Base-by-base conservation (phyloP, 2,797 vertebrate genomes). In the Dryobates pubescens region DNA sequence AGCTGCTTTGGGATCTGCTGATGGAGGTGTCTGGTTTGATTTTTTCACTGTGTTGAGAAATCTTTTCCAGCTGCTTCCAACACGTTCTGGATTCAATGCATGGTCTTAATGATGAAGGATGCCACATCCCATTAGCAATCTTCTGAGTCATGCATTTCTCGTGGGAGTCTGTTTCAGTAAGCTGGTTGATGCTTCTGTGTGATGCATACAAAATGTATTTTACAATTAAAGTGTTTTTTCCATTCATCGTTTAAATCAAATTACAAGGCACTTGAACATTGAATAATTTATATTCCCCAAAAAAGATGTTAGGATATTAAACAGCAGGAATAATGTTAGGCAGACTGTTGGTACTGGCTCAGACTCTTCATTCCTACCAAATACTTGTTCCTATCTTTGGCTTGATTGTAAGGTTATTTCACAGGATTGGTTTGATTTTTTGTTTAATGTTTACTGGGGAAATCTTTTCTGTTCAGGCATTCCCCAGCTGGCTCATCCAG, bases 271-370 rank as follows among this genome's bases (percentile, higher is more conserved):
- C 67, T 91, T 73, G 65, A 95, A 89, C 9, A 22, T 68, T 96
- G 92, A 95, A 95, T 97, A 94, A 97, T 95, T 92, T 87, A 94
- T 93, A 86, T 85, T 94, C 78, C 85, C 79, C 34, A 5, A 94
- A 92, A 92, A 94, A 95, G 73, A 93, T 70, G 76, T 92, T 93
- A 86, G 49, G 84, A 51, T 96, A 91, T 94, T 93, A 95, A 96
- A 92, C 92, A 93, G 43, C 74, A 82, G 74, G 56, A 79, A 64
- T 88, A 88, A 75, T 77, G 70, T 90, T 87, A 82, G 70, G 62
- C 92, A 82, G 86, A 77, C 75, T 83, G 79, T 86, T 87, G 41
- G 22, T 90, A 81, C 59, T 67, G 59, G 43, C 63, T 89, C 72
- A 84, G 56, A 89, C 30, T 82, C 7, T 24, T 88, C 4, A 69